Evolutionary conservation across 2,113 vertebrate species (phyloP), one percentile per base, ranked within the genome.

Genomic region (Lophura nycthemera): DNA sequence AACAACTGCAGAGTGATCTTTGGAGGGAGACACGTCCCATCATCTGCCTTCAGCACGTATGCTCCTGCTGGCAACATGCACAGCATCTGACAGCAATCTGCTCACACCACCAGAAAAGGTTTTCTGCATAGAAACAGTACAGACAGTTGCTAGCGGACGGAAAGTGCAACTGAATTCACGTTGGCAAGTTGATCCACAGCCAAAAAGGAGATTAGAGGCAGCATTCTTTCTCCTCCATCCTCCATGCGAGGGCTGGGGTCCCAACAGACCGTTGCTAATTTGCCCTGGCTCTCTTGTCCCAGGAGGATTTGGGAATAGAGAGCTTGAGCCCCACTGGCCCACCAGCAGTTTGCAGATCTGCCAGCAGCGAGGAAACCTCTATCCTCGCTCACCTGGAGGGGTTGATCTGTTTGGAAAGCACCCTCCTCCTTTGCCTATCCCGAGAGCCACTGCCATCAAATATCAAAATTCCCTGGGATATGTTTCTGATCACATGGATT

Each of bases 1-100:
- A 92, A 95, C 69, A 93, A 96, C 65, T 88, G 80, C 73, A 88
- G 77, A 21, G 69, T 81, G 93, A 92, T 96, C 90, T 93, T 81
- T 81, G 70, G 83, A 92, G 88, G 0, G 3, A 92, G 70, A 90
- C 47, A 56, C 2, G 20, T 92, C 91, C 96, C 69, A 67, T 88
- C 88, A 86, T 89, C 88, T 88, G 86, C 83, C 93, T 88, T 90
- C 88, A 90, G 86, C 90, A 96, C 52, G 40, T 83, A 94, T 29
- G 38, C 90, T 86, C 34, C 88, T 86, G 83, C 47, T 85, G 88
- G 80, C 2, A 6, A 83, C 88, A 71, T 3, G 65, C 65, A 63
- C 76, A 83, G 90, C 70, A 83, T 88, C 93, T 74, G 91, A 96
- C 75, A 90, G 89, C 94, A 94, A 92, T 86, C 88, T 80, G 70